These are phyloP conservation scores for Pangasius krempfi DNA, from an alignment of 2,797 vertebrate genomes.

Conservation along the genomic window DNA sequence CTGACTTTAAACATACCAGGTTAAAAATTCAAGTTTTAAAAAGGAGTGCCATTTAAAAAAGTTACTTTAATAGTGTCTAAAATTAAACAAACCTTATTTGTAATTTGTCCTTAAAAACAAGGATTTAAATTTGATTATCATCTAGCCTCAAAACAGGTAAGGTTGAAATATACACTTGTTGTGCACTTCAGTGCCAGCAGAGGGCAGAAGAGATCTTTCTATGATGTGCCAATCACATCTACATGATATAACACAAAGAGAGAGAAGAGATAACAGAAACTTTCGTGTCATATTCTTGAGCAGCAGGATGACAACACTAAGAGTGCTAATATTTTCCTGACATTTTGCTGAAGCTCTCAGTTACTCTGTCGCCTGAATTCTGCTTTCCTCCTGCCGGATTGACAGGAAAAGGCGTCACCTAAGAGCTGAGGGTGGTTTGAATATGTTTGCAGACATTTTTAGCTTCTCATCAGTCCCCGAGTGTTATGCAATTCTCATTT, in stretches of 20 bases:
- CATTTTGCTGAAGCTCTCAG: neutral
- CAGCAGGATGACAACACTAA: conserved; percentile 15
- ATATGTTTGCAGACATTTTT: conserved; percentile 22
- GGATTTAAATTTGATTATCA: neutral
- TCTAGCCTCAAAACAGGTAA: neutral
- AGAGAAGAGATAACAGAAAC: neutral
- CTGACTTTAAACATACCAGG: neutral
- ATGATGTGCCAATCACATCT: neutral
- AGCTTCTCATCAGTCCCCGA: conserved; percentile 15
- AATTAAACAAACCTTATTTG: neutral
- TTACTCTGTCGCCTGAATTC: conserved; percentile 6
- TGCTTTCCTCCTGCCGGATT: neutral
- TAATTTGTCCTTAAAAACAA: neutral
- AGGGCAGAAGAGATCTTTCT: conserved; percentile 40
- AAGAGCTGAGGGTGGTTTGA: neutral
- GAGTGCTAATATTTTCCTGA: conserved; percentile 19
- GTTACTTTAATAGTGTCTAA: neutral
- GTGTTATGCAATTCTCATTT: neutral
- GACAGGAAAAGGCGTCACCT: neutral
- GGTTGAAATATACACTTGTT: neutral
- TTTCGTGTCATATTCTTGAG: conserved; percentile 30
- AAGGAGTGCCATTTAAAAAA: neutral
- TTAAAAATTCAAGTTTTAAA: neutral
- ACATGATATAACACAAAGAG: neutral
- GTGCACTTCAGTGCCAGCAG: conserved; percentile 14